A percentile compares a stretch with the other conserved stretches of the same genome.
These are phyloP conservation scores for Haemorhous mexicanus DNA, from an alignment of 2,113 vertebrate genomes.

Conservation along the genomic window DNA sequence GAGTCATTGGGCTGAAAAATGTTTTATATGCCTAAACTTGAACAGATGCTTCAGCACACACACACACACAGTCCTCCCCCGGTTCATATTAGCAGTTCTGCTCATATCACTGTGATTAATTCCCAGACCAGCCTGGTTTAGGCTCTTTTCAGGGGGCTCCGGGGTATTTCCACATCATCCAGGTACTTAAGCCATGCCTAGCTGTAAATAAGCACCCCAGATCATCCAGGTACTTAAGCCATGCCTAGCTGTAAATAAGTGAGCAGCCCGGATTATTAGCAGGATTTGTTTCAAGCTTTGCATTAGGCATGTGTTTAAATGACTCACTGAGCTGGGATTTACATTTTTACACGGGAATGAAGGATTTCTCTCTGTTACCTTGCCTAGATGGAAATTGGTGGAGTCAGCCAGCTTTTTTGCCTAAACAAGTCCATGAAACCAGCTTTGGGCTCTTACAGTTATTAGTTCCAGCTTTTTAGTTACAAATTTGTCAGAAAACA, in stretches of 20 bases:
- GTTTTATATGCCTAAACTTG: constrained; percentile 62
- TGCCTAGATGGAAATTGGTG: not conserved
- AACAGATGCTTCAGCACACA: constrained; percentile 54
- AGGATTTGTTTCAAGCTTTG: not conserved
- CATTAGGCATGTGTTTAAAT: not conserved
- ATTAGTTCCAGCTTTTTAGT: constrained; percentile 53
- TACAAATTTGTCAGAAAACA: constrained; percentile 3
- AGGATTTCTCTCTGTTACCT: constrained; percentile 6
- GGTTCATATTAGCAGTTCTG: not conserved
- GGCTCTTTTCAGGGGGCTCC: not conserved
- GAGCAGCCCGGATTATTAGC: not conserved
- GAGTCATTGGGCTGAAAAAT: constrained; percentile 62
- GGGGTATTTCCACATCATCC: not conserved
- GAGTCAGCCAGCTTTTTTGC: not conserved
- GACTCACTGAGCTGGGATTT: constrained; percentile 7
- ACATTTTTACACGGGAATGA: not conserved
- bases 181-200: not conserved
- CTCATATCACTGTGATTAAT: not conserved
- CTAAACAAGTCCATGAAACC: constrained; percentile 5
- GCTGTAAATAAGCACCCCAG: not conserved
- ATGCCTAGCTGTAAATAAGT: not conserved
- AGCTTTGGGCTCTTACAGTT: not conserved
- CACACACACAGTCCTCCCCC: not conserved
- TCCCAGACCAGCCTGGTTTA: not conserved
- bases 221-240: too few species aligned